These are phyloP conservation scores for Cryptotis parvus DNA, from an alignment of 2,113 vertebrate species.

Conservation along the genomic window DNA sequence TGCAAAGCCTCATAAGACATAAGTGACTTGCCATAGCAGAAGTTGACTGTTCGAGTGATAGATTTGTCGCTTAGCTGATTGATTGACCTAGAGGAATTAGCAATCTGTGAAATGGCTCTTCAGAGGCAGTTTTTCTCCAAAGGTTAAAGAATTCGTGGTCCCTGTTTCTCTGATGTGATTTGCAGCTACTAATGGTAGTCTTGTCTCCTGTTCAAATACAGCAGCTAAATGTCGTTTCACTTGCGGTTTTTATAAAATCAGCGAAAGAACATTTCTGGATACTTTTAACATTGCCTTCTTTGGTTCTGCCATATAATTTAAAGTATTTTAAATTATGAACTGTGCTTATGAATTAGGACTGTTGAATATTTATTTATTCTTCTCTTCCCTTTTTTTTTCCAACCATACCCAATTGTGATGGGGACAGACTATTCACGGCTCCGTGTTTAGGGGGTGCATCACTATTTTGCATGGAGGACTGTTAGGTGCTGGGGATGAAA, in stretches of 20 bases:
- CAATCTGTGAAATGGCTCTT: slow-evolving; percentile 60
- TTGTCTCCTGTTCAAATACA: neutral
- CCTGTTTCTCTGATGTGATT: slow-evolving; percentile 16
- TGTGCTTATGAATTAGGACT: neutral
- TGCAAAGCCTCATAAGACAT: neutral
- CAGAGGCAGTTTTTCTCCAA: slow-evolving; percentile 41
- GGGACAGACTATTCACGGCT: too few species aligned
- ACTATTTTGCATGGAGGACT: too few species aligned
- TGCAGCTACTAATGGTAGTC: neutral
- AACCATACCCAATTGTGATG: too few species aligned
- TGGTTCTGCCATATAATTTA: neutral
- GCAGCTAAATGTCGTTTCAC: neutral
- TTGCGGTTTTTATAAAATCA: too few species aligned
- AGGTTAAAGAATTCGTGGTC: neutral
- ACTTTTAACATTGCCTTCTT: neutral
- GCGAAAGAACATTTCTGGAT: too few species aligned
- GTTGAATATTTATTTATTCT: too few species aligned
- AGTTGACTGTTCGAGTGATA: neutral
- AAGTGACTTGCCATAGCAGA: neutral
- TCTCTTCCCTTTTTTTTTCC: too few species aligned
- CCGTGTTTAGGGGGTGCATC: too few species aligned
- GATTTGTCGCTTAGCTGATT: neutral
- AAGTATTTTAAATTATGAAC: neutral
- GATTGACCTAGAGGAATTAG: slow-evolving; percentile 9
- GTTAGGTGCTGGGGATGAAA: too few species aligned